phyloP scores from a whole-genome alignment of 23 tunicate genomes.

The Phallusia fumigata region DNA sequence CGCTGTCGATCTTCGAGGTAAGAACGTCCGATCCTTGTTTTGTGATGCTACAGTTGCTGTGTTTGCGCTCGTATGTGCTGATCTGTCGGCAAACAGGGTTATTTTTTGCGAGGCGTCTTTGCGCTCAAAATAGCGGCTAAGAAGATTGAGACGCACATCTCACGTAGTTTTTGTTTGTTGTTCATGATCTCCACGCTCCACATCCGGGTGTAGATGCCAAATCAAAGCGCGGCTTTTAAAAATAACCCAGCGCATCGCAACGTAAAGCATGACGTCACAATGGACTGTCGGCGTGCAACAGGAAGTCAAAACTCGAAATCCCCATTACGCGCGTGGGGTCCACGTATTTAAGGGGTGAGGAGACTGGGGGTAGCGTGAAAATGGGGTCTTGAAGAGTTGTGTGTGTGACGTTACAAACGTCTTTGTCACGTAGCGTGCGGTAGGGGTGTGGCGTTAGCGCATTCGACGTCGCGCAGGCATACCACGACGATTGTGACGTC shows the following conservation, averaged over 20 bases:
- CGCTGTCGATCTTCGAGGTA: too few species aligned
- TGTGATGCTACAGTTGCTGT: too few species aligned
- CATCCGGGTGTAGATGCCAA: neutral
- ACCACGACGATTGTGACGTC: conserved; percentile 1
- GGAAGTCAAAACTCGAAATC: neutral
- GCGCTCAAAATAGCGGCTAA: too few species aligned
- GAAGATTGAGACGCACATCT: neutral
- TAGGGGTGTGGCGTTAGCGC: neutral
- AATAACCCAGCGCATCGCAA: neutral
- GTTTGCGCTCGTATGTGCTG: too few species aligned
- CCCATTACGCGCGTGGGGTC: conserved; percentile 1
- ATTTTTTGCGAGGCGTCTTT: too few species aligned
- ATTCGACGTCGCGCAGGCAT: neutral
- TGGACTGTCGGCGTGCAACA: neutral
- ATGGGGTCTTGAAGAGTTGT: neutral
- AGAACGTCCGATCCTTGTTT: too few species aligned
- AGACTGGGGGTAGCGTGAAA: neutral
- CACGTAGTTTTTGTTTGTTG: conserved; percentile 4
- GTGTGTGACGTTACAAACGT: neutral
- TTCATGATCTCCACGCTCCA: conserved; percentile 6
- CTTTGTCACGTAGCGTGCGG: conserved; percentile 9
- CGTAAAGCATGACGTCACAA: neutral
- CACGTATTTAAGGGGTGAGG: neutral
- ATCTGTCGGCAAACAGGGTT: too few species aligned
- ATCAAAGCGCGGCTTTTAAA: neutral